Percentiles rank a stretch among this genome's conserved stretches.
phyloP scores from a whole-genome alignment of 2,888 invertebrate genomes.

The Nephrotoma flavescens region DNA sequence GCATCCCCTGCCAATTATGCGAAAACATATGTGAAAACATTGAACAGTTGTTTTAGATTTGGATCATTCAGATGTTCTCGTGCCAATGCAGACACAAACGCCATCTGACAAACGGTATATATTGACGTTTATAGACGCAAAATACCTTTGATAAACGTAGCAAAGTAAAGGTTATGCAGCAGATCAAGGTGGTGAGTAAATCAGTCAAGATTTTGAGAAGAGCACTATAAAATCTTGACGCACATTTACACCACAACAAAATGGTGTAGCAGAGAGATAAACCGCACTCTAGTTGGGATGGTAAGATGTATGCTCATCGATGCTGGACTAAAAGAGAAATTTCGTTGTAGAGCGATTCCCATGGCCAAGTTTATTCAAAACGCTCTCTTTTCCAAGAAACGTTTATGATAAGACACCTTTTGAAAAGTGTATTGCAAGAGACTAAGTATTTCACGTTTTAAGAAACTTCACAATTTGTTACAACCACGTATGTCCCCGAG shows the following conservation, averaged over 20 bases:
- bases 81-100: not conserved
- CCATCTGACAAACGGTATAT: not conserved
- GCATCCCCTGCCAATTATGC: no score
- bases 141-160: not conserved
- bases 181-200: not conserved
- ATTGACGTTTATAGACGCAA: not conserved
- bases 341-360: no score
- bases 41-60: no score
- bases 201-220: not conserved
- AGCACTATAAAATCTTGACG: fast-evolving
- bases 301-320: not conserved
- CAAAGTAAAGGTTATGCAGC: not conserved
- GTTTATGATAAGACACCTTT: not conserved
- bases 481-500: no score
- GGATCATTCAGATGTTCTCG: not conserved
- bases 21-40: no score
- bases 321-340: no score
- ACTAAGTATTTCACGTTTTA: no score
- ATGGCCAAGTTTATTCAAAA: no score
- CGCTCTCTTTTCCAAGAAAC: no score
- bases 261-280: no score
- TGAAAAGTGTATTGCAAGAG: not conserved
- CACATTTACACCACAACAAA: no score
- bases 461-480: no score
- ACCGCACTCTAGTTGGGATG: not conserved